phyloP scores from a whole-genome alignment of 2,797 vertebrate species.

The Moxostoma hubbsi region DNA sequence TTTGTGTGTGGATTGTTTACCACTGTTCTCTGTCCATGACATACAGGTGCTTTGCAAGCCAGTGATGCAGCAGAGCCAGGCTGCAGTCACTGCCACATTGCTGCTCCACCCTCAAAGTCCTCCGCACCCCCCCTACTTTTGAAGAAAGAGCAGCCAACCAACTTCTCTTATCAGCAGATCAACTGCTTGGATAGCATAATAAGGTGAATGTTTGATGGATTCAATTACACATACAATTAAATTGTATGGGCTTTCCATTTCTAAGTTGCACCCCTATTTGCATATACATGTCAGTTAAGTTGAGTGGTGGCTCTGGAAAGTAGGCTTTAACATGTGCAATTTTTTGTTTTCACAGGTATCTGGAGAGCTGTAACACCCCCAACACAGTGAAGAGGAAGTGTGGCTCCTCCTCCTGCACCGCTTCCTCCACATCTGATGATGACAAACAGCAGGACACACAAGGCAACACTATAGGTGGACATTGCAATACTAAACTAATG shows the following conservation, averaged over 20 bases:
- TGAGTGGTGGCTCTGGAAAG: too few relatives aligned
- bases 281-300: neutral
- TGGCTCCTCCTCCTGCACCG: constrained; percentile 83
- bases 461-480: constrained; percentile 76
- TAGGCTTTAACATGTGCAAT: neutral
- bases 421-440: constrained; percentile 82
- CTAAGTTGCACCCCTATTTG: too few relatives aligned
- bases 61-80: constrained; percentile 55
- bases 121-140: constrained; percentile 55
- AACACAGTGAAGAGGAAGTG: constrained; percentile 88
- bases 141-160: constrained; percentile 56
- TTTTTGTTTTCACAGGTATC: constrained; percentile 75
- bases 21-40: neutral
- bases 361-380: constrained; percentile 89
- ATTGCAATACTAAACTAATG: neutral
- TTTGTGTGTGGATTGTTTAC: neutral
- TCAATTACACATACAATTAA: too few relatives aligned
- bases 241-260: too few relatives aligned
- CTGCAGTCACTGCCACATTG: constrained; percentile 54
- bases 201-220: constrained; percentile 72
- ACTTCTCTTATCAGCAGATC: constrained; percentile 88
- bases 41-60: constrained; percentile 52
- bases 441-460: constrained; percentile 79
- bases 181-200: constrained; percentile 88
- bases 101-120: constrained; percentile 60